Conservation (phyloP, 2,888 invertebrate species). For the Phasia obesa region DNA sequence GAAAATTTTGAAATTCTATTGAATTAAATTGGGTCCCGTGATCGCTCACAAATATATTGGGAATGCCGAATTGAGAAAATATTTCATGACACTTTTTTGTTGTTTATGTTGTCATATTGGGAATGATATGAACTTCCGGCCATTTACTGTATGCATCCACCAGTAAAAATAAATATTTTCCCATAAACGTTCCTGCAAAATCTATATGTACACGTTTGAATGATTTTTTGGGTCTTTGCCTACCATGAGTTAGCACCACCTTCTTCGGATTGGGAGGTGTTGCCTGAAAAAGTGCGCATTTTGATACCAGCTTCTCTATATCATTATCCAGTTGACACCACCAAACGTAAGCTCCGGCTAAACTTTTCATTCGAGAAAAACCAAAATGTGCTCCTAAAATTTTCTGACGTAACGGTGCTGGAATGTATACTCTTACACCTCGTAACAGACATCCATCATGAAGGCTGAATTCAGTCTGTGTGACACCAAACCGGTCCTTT, state of each 20-base stretch:
- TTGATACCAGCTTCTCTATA: slow-evolving; percentile 24
- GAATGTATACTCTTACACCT: slow-evolving; percentile 24
- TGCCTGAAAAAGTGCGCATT: slow-evolving; percentile 8
- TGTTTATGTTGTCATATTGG: slow-evolving; percentile 62
- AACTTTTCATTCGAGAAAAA: no score
- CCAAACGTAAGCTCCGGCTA: no score
- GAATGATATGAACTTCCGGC: slow-evolving; percentile 71
- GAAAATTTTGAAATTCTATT: slow-evolving; percentile 53
- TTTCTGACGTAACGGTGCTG: neutral
- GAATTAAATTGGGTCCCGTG: slow-evolving; percentile 63
- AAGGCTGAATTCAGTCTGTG: neutral
- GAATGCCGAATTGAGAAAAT: slow-evolving; percentile 62
- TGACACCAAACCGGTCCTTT: neutral
- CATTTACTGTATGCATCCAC: slow-evolving; percentile 70
- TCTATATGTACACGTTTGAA: neutral
- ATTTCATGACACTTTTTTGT: slow-evolving; percentile 63
- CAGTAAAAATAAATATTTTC: slow-evolving; percentile 60
- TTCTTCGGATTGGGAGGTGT: slow-evolving; percentile 5
- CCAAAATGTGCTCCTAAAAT: no score
- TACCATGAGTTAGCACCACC: neutral
- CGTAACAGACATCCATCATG: slow-evolving; percentile 35
- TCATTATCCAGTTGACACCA: slow-evolving; percentile 6
- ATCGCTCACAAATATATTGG: slow-evolving; percentile 46
- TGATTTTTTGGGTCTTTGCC: slow-evolving; percentile 14
- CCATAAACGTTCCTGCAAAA: slow-evolving; percentile 12